These are phyloP conservation scores for Parotia lawesii DNA, from an alignment of 2,113 vertebrate genomes.

Conservation along the genomic window DNA sequence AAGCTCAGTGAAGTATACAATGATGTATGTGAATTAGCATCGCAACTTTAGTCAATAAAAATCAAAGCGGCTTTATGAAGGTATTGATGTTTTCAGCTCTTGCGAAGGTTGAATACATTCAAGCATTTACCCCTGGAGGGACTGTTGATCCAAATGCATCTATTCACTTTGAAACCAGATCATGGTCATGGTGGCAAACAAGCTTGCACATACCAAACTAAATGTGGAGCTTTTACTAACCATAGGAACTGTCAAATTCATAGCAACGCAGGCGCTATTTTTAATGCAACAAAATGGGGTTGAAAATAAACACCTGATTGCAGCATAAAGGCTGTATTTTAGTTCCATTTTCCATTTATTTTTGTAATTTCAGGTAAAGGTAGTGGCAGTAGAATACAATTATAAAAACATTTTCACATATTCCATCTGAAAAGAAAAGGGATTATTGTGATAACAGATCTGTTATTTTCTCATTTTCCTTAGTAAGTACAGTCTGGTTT, in stretches of 20 bases:
- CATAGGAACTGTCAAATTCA: neutral
- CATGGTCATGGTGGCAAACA: conserved; percentile 22
- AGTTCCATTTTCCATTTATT: neutral
- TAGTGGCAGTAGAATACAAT: neutral
- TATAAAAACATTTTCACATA: neutral
- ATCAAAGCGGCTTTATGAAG: conserved; percentile 76
- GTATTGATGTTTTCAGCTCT: conserved; percentile 71
- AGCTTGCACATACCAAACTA: neutral
- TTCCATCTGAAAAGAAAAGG: neutral
- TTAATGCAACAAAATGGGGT: neutral
- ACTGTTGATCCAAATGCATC: conserved; percentile 67
- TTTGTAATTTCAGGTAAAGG: neutral
- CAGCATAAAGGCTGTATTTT: neutral
- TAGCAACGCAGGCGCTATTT: neutral
- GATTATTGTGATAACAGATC: neutral
- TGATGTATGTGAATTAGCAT: conserved; percentile 73
- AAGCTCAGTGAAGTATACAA: conserved; percentile 71
- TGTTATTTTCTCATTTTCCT: neutral
- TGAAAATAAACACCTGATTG: neutral
- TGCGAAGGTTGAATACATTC: conserved; percentile 68
- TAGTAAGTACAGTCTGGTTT: neutral
- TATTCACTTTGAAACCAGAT: conserved; percentile 65
- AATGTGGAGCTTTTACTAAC: neutral
- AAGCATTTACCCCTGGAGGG: conserved; percentile 60
- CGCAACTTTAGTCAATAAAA: conserved; percentile 67